phyloP scores from a whole-genome alignment of 2,888 invertebrate species.

The Xylocampa areola region DNA sequence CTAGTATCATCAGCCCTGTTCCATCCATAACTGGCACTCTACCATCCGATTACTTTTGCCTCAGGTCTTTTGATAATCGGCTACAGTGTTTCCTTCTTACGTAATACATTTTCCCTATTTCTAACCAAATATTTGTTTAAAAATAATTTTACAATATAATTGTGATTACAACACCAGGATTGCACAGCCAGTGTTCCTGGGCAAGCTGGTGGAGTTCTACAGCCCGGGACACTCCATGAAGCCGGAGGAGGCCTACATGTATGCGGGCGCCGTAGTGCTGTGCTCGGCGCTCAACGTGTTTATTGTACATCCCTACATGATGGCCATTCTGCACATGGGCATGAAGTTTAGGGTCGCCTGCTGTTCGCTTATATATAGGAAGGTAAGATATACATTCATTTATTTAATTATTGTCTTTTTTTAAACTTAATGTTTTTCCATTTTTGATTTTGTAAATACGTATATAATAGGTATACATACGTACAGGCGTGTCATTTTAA shows the following conservation, averaged over 20 bases:
- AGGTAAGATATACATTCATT: conserved; percentile 76
- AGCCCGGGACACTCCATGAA: conserved; percentile 75
- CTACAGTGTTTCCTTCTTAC: too few species aligned
- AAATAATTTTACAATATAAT: conserved; percentile 17
- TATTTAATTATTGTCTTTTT: not conserved
- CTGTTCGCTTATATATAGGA: conserved; percentile 95
- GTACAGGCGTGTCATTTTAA: too few species aligned
- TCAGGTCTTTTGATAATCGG: too few species aligned
- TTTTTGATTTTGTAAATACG: too few species aligned
- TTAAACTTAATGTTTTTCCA: not conserved
- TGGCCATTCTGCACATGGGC: conserved; percentile 94
- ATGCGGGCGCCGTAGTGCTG: conserved; percentile 93
- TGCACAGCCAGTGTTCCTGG: conserved; percentile 91
- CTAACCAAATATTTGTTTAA: not conserved
- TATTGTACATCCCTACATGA: conserved; percentile 96
- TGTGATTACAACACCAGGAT: conserved; percentile 80
- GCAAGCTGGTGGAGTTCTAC: conserved; percentile 91
- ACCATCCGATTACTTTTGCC: too few species aligned
- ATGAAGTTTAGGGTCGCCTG: conserved; percentile 95
- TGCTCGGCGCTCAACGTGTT: conserved; percentile 94
- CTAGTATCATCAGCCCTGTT: too few species aligned
- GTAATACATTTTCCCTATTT: too few species aligned
- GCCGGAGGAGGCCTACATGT: conserved; percentile 92
- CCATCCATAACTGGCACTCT: too few species aligned
- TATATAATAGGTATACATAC: too few species aligned